Evolutionary conservation across 2,888 invertebrate genomes (phyloP), one percentile per base, ranked within the genome.

Genomic region (Cheilosia impressa): DNA sequence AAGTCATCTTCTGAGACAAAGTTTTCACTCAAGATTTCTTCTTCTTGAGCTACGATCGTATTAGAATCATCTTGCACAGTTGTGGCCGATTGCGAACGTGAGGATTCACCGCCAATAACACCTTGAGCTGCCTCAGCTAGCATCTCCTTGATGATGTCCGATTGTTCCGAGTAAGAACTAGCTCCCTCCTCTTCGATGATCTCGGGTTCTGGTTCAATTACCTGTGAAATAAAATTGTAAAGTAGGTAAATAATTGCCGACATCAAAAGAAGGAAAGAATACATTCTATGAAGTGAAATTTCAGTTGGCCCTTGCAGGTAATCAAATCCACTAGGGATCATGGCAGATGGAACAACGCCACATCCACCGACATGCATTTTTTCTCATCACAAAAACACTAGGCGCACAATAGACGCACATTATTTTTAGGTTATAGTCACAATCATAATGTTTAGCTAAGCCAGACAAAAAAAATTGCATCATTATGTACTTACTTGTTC

Each of bases 261-360:
- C 34, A 41, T 9, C 3, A 19, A 47, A 9, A 7, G n/a, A 13
- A 4, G 10, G 9, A 34, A 57, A 1, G 10, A 58, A 22, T 58
- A 41, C 34, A 58, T 58, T 22, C 15, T 38, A 13, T 34, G 15
- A 6, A 38, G 19, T 17, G 10, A 19, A 24, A 15, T 58, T 58
- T 93, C 92, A 92, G 92, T 90, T 92, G 92, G 92, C 92, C 92
- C 92, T 91, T 92, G 92, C 92, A 90, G 87, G 87, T 88, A 91
- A 90, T 92, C 92, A 90, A 87, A 24, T 88, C 83, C 81, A 41
- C 53, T 83, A 88, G 90, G 91, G 83, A 93, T 92, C 91, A 92
- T 90, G 89, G 92, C 92, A 82, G 92, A 93, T 91, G 93, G 93
- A 88, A 93, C 93, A 91, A 93, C 93, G 91, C 91, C 91, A 88